Conservation (phyloP, 2,113 vertebrate species). For the Aphyosemion australe region DNA sequence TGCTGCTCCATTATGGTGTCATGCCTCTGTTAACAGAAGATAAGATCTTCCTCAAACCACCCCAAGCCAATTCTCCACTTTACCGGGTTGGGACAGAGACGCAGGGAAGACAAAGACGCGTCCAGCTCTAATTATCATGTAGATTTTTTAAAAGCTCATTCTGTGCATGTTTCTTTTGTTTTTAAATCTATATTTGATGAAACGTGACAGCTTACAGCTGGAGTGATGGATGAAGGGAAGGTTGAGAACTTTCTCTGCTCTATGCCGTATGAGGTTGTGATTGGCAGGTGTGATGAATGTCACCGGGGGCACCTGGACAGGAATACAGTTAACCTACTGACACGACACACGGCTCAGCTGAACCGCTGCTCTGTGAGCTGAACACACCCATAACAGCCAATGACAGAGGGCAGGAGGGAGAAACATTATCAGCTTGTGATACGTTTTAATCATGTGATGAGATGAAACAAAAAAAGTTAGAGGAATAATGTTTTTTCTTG, state of each 20-base stretch:
- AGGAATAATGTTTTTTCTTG: no score
- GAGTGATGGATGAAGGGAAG: slow-evolving; percentile 38
- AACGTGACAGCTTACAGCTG: slow-evolving; percentile 22
- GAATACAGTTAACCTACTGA: slow-evolving; percentile 65
- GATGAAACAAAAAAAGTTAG: no score
- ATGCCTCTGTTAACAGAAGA: slow-evolving; percentile 76
- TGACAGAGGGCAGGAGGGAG: background rate
- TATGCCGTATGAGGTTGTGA: slow-evolving; percentile 53
- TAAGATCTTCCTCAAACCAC: slow-evolving; percentile 71
- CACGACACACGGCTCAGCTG: slow-evolving; percentile 29
- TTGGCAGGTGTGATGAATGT: slow-evolving; percentile 61
- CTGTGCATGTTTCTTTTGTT: background rate
- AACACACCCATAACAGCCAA: slow-evolving; percentile 7
- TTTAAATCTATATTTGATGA: slow-evolving; percentile 7
- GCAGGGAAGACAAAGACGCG: slow-evolving; percentile 19
- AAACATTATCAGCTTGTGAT: background rate
- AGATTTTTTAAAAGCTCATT: slow-evolving; percentile 10
- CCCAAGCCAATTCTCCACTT: slow-evolving; percentile 66
- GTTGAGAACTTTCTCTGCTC: slow-evolving; percentile 68
- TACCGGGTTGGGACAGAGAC: slow-evolving; percentile 41
- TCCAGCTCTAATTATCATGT: slow-evolving; percentile 26
- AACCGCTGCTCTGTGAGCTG: slow-evolving; percentile 50
- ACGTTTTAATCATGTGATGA: no score
- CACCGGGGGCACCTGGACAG: slow-evolving; percentile 15
- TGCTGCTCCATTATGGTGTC: slow-evolving; percentile 74